These are phyloP conservation scores for Matsumyia berberina DNA, from an alignment of 2,888 invertebrate genomes.

Conservation along the genomic window DNA sequence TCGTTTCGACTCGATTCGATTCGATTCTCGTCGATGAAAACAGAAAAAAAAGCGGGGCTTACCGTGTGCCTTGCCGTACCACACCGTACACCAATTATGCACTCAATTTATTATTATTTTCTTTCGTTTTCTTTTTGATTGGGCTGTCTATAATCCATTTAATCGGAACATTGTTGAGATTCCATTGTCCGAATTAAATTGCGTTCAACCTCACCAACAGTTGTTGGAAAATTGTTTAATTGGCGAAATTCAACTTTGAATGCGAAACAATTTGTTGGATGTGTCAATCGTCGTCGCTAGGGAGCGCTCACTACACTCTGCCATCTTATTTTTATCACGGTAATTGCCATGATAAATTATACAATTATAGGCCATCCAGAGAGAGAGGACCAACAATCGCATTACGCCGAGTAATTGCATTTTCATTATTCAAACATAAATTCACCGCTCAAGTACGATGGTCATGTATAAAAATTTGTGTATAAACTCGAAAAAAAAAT, in stretches of 20 bases:
- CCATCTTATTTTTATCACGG: constrained; percentile 11
- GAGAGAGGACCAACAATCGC: constrained; percentile 23
- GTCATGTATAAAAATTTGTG: neutral
- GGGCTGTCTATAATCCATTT: constrained; percentile 36
- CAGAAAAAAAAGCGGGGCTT: constrained; percentile 25
- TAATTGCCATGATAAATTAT: constrained; percentile 53
- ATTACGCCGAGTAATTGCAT: constrained; percentile 18
- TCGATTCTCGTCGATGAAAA: constrained; percentile 1
- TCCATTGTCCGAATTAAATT: constrained; percentile 38
- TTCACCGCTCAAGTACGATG: neutral
- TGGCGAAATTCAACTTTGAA: constrained; percentile 53
- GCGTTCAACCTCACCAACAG: constrained; percentile 20
- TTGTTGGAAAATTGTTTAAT: constrained; percentile 45
- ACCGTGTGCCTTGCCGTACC: constrained; percentile 15
- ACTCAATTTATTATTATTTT: constrained; percentile 5
- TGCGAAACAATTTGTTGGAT: constrained; percentile 58
- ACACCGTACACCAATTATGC: constrained; percentile 22
- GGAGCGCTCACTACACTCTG: neutral
- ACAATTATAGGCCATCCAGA: constrained; percentile 19
- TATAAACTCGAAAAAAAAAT: constrained; percentile 23
- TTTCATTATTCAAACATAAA: constrained; percentile 15
- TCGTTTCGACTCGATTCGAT: constrained; percentile 24
- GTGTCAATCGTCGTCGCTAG: constrained; percentile 28
- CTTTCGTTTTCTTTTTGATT: constrained; percentile 3
- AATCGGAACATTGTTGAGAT: constrained; percentile 14